Base-by-base conservation (phyloP, 2,888 invertebrate species). In the Stenichneumon culpator region DNA sequence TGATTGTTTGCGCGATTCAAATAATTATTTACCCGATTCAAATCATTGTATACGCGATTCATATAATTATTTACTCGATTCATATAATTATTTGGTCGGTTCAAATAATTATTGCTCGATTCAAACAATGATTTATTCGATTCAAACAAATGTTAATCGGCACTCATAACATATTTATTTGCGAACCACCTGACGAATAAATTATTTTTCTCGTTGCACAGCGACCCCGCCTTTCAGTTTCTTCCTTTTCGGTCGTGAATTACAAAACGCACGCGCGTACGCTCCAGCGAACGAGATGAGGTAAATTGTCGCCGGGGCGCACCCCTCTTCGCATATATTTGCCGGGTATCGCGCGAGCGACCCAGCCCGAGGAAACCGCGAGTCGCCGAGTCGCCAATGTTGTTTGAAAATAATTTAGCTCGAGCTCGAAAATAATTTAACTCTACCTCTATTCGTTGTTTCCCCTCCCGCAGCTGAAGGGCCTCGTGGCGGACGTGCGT, bases 301-400 rank as follows among this genome's bases (percentile, higher is more conserved):
- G 72, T 77, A 83, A 80, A 83, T 83, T 79, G 79, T 83, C 83
- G 50, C 75, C n/a, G 9, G 36, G 83, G 79, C 80, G 54, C 75
- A 80, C 79, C 79, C 83, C 70, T 77, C 25, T 83, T 80, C 60
- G 70, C 70, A 63, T 72, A 57, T 78, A 69, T 63, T 60, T 50
- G 74, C 68, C n/a, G 67, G 39, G 67, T 39, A 19, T 16, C 39
- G 36, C 19, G 44, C 57, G 14, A 68, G 60, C 50, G 19, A 72
- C 54, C 19, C 28, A 73, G 39, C 6, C 73, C 60, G 22, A 73
- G 77, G 60, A 68, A 72, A 77, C 72, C 52, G 72, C 80, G 54
- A 57, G 44, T 60, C 77, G 50, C 68, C 68, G 54, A 78, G 60
- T 73, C 39, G 54, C 73, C 6, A 36, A 68, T 70, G 50, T 75